These are phyloP conservation scores for Eristalis intricaria DNA, from an alignment of 2,888 invertebrate species.

Conservation along the genomic window DNA sequence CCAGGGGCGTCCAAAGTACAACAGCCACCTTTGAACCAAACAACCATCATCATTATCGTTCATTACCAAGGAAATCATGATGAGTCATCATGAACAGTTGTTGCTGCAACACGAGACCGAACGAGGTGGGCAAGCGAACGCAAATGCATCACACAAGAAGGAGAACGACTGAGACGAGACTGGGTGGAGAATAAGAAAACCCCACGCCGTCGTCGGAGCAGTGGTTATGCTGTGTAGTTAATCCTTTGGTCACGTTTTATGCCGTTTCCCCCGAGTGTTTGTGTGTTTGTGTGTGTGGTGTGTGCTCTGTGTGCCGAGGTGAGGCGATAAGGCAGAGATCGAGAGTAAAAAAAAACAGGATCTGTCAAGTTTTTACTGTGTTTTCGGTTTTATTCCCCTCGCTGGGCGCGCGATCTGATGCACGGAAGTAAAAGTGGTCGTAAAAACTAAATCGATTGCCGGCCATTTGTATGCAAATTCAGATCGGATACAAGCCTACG, in stretches of 20 bases:
- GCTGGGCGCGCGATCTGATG: neutral
- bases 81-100: slow-evolving; percentile 46
- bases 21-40: slow-evolving; percentile 50
- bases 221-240: slow-evolving; percentile 21
- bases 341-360: slow-evolving; percentile 29
- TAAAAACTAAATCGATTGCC: slow-evolving; percentile 24
- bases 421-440: slow-evolving; percentile 33
- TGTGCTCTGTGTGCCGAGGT: slow-evolving; percentile 14
- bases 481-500: neutral
- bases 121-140: slow-evolving; percentile 18
- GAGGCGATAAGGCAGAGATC: slow-evolving; percentile 8
- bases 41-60: slow-evolving; percentile 54
- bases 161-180: slow-evolving; percentile 7
- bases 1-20: slow-evolving; percentile 8
- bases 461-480: slow-evolving; percentile 15
- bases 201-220: slow-evolving; percentile 16
- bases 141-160: slow-evolving; percentile 26
- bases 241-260: slow-evolving; percentile 65
- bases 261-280: neutral
- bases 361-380: neutral
- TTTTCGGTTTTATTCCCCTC: slow-evolving; percentile 4
- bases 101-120: slow-evolving; percentile 46
- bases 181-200: slow-evolving; percentile 5
- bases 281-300: too few species aligned
- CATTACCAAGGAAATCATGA: slow-evolving; percentile 55